Evolutionary conservation across 1,140 invertebrate species (phyloP), one percentile per base, ranked within the genome.

Genomic region (Eulimnadia texana): DNA sequence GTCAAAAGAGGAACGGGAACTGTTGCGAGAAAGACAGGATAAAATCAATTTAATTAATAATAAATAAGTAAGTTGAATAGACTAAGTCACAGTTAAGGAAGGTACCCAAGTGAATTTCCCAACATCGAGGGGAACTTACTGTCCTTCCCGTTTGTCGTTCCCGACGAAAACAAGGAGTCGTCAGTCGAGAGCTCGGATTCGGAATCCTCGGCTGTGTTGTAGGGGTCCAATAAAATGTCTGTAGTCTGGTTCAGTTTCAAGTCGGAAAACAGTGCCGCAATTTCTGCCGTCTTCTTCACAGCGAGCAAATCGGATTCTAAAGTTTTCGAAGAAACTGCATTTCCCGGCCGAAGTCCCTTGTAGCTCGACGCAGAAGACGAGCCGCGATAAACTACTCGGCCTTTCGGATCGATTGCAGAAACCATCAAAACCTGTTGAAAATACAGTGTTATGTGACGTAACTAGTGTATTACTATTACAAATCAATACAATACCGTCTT

Each of bases 261-360:
- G 68, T 85, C 83, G 0, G 84, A 85, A 69, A 92, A 91, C 3
- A 90, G 73, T 0, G 88, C 88, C 0, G 88, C 88, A 64, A 90
- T 90, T 72, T 92, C 89, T 0, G 88, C 86, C 13, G 84, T 85
- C 70, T 92, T 90, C 71, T 91, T 90, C 23, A 86, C 86, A 0
- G 90, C 73, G 0, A 86, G n/a, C 27, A 51, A 24, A 47, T 33
- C 55, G 25, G 22, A 23, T 19, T 27, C 27, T 27, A 54, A 23
- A 16, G 52, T n/a, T 27, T 54, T 54, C 9, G 52, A n/a, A 27
- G 28, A 3, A 27, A 27, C 24, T 3, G 23, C 23, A 11, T 54
- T 23, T 16, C 28, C 23, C 3, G 24, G 52, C 28, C 28, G 52
- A 24, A 23, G 24, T 16, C 16, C 6, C 6, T 42, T 42, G 6